Conservation (phyloP, 1,140 invertebrate species). For the Papilio dardanus region DNA sequence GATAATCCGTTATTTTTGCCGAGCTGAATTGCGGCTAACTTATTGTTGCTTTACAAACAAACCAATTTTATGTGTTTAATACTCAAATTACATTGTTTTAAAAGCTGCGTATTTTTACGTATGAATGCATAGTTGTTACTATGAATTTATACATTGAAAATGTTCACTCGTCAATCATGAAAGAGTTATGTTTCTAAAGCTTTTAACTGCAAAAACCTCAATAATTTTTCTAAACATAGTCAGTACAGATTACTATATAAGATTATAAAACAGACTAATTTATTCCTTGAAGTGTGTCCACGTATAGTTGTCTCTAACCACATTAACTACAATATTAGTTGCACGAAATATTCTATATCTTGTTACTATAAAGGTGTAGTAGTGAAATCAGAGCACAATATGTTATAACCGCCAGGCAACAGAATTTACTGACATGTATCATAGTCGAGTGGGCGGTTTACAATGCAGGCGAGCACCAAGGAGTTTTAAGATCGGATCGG, state of each 20-base stretch:
- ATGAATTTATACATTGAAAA: too few relatives aligned
- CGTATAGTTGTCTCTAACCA: background rate
- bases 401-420: slow-evolving; percentile 21
- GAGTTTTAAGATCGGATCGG: slow-evolving; percentile 32
- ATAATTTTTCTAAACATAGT: too few relatives aligned
- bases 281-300: too few relatives aligned
- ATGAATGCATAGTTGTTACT: too few relatives aligned
- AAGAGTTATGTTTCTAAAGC: too few relatives aligned
- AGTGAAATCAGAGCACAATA: slow-evolving; percentile 25
- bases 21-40: slow-evolving; percentile 44
- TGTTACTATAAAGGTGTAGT: slow-evolving; percentile 1
- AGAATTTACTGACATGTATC: slow-evolving; percentile 34
- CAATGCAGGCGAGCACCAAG: slow-evolving; percentile 32
- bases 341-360: background rate
- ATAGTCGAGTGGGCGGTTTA: slow-evolving; percentile 28
- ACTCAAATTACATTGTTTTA: background rate
- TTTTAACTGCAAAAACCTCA: too few relatives aligned
- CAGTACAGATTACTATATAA: background rate
- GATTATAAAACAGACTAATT: background rate
- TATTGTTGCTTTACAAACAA: slow-evolving; percentile 35
- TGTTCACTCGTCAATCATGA: too few relatives aligned
- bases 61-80: background rate
- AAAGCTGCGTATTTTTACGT: background rate
- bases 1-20: slow-evolving; percentile 60
- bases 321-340: background rate